Evolutionary conservation across 2,888 invertebrate genomes (phyloP), one percentile per base, ranked within the genome.

Genomic region (Phortica magna): DNA sequence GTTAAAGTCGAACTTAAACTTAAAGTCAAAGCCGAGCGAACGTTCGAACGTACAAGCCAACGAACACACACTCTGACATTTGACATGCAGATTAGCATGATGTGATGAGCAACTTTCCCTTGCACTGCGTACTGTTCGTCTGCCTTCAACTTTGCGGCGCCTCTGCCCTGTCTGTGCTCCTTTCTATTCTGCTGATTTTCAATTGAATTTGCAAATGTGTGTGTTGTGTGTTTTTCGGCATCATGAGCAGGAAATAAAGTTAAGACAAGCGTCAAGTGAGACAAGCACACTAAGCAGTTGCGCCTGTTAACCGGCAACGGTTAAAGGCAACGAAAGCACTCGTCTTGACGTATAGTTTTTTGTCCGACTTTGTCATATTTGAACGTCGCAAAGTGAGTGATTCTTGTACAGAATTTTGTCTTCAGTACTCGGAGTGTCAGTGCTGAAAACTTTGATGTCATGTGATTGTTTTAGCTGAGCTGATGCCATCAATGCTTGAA

Each of bases 81-180:
- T 88, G 88, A 88, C 88, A 84, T 79, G 72, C 78, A 84, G 86
- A 84, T 87, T 87, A 88, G 84, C 82, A 79, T 77, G 7, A 19
- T n/a, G 71, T 39, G 67, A n/a, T 17, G 42, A 7, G 67, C 67
- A 67, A 67, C 0, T 43, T 17, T 41, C n/a, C n/a, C 39, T 67
- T 67, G 7, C 9, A 0, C 22, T 7, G 42, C 61, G 6, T 61
- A 61, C 31, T 22, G 6, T 22, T 9, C 3, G 17, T 0, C 61
- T 61, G 22, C n/a, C 22, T 61, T 61, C 22, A 61, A 61, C 22
- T 61, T 12, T 10, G 61, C 22, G 3, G 9, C 12, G 65, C 39
- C 7, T 48, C 31, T 31, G 31, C 31, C n/a, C n/a, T n/a, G n/a
- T n/a, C n/a, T n/a, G n/a, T n/a, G n/a, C n/a, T n/a, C n/a, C n/a